A percentile compares a stretch with the other conserved stretches of the same genome.
Evolutionary conservation across 2,113 vertebrate genomes (phyloP).

Genomic region (Vimba vimba): DNA sequence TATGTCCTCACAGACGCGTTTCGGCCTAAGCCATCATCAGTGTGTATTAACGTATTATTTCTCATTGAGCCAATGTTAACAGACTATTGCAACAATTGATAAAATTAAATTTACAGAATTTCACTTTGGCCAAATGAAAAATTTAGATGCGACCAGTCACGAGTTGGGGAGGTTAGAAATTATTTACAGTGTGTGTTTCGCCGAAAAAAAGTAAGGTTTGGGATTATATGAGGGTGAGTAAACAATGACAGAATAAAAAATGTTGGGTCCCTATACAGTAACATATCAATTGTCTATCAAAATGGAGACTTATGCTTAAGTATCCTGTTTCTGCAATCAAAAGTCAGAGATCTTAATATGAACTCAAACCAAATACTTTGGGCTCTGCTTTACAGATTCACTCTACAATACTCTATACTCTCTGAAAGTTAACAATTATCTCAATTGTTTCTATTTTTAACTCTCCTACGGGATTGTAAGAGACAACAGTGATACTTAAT

Average conservation of each 20-base stretch:
- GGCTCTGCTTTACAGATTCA: neutral
- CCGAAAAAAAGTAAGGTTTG: neutral
- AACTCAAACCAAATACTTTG: neutral
- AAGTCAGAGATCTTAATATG: neutral
- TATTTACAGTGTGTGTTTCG: neutral
- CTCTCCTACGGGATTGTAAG: neutral
- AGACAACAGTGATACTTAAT: neutral
- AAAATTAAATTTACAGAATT: too few species aligned
- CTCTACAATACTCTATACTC: conserved; percentile 7
- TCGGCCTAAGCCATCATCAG: too few species aligned
- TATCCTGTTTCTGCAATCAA: neutral
- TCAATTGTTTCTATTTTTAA: neutral
- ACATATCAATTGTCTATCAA: too few species aligned
- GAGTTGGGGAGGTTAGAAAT: too few species aligned
- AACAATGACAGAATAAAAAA: neutral
- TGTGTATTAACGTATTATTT: too few species aligned
- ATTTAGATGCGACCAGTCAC: too few species aligned
- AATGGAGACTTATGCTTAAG: neutral
- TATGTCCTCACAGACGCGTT: too few species aligned
- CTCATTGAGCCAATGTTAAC: too few species aligned
- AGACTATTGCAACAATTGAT: too few species aligned
- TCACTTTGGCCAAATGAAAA: too few species aligned
- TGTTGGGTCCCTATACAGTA: too few species aligned
- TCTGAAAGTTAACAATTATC: conserved; percentile 6
- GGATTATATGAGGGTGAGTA: neutral